Evolutionary conservation across 2,113 vertebrate genomes (phyloP).

Genomic region (Cettia cetti): DNA sequence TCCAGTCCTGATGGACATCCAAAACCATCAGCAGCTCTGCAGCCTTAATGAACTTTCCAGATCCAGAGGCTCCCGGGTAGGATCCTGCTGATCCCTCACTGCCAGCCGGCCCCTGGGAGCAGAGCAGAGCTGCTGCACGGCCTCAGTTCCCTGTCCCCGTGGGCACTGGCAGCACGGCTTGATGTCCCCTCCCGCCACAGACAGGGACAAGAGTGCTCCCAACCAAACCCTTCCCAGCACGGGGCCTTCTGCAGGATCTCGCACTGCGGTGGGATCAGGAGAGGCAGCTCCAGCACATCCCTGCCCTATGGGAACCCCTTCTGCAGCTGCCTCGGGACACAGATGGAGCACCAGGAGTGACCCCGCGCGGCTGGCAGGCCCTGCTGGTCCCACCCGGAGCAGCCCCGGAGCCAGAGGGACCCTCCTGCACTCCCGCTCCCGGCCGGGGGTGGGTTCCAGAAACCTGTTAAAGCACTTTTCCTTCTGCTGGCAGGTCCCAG

Average conservation of each 20-base stretch:
- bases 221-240: neutral
- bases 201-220: neutral
- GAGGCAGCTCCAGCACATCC: neutral
- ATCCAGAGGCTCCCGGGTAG: neutral
- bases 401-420: neutral
- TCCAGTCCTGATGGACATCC: constrained; percentile 21
- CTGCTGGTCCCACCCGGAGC: neutral
- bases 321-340: neutral
- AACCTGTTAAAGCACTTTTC: constrained; percentile 31
- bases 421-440: neutral
- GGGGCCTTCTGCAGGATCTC: accelerated
- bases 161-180: accelerated
- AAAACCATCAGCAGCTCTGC: constrained; percentile 13
- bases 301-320: accelerated
- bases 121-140: accelerated
- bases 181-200: no score
- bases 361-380: accelerated
- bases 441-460: neutral
- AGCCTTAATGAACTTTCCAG: constrained; percentile 32
- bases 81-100: neutral
- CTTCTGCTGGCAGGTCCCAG: neutral
- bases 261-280: neutral
- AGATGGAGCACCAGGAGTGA: accelerated
- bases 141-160: accelerated
- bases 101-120: neutral